Evolutionary conservation across 2,113 vertebrate genomes (phyloP), one percentile per base, ranked within the genome.

Genomic region (Pipra filicauda): DNA sequence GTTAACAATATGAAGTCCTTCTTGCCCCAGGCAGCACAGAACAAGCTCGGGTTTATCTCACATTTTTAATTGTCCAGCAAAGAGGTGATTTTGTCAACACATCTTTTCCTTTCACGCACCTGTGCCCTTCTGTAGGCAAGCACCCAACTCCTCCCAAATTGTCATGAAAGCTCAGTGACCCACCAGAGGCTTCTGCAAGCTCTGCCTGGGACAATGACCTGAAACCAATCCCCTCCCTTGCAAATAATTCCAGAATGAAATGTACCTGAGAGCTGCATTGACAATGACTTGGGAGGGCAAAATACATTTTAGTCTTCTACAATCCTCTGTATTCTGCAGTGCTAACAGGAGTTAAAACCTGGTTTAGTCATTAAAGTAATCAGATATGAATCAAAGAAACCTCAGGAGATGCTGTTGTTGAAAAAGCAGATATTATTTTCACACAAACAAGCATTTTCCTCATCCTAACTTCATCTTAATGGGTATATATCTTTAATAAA

Each of bases 381-480:
- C 80, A 87, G 76, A 22, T 92, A 79, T 52, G 66, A 93, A 92
- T 92, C 94, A 94, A 96, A 82, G 58, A 91, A 93, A 79, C 71
- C 86, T 92, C 80, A 35, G 65, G 83, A 95, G 88, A 96, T 92
- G 61, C 41, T 75, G 46, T 44, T 91, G 74, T 92, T 89, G 66
- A 82, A 58, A 90, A 94, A 91, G 86, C 80, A 91, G 70, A 33
- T 93, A 93, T 52, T 95, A 86, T 91, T 96, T 95, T 94, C 88
- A 93, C 30, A 73, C 41, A 96, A 96, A 92, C 69, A 97, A 93
- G 65, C 86, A 48, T 93, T 92, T 93, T 87, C 78, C 44, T 94
- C 83, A 92, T 55, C 55, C 52, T 87, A 82, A 72, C 62, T 85
- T 88, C 76, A 72, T 65, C n/a, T 79, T 79, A 93, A 91, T 93